Evolutionary conservation across 2,113 vertebrate genomes (phyloP), one percentile per base, ranked within the genome.

Genomic region (Alectura lathami): DNA sequence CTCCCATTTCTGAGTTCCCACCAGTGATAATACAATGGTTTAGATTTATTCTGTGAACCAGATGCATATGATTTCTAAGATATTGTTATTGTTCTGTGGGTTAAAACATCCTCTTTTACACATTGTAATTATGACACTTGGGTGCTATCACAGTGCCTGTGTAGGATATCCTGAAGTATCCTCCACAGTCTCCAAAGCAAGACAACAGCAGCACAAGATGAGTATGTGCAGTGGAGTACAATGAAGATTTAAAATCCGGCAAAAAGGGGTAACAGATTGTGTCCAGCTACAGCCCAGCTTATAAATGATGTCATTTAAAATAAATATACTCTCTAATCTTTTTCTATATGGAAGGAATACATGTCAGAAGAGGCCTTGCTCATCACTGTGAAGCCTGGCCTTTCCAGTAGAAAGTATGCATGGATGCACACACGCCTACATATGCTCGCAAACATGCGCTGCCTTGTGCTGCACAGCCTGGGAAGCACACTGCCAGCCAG

Each of bases 301-400:
- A 85, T 75, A 91, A 86, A 91, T 51, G 0, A 36, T 47, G 22
- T 63, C 90, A 53, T 81, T 95, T 89, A 45, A 75, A 96, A 82
- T 67, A 84, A 86, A 64, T 15, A 7, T 81, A 32, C 51, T 91
- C 89, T 89, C 51, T 78, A 51, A 91, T 38, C 20, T 93, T n/a
- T 29, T 75, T 87, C 85, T 56, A 8, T 70, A 78, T n/a, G 48
- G 70, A 91, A 84, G 54, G 32, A 5, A 1, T 67, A 47, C 60
- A 50, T 63, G 38, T 86, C 56, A 81, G 73, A 75, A 67, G 29
- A 90, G 87, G n/a, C 43, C 21, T 29, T 10, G 17, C 10, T 81
- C 20, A 73, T 27, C 13, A 27, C 5, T 34, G 11, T n/a, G 36
- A 66, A 59, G 43, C 38, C 38, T 66, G 60, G 4, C 13, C 12